Conservation (phyloP, 2,888 invertebrate genomes). For the Osedax fenrisi region DNA sequence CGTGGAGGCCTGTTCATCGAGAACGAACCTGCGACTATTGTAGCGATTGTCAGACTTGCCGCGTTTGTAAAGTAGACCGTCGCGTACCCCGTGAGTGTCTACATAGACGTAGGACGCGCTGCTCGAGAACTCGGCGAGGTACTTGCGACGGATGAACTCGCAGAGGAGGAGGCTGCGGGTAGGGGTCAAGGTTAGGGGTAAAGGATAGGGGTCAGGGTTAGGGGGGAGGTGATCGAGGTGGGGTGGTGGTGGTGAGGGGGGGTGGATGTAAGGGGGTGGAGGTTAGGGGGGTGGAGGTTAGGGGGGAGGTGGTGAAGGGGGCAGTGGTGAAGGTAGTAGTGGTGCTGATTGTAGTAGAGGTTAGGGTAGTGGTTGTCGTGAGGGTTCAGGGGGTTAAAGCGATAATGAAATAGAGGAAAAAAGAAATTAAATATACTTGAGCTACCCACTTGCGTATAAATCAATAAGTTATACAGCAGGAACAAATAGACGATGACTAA, state of each 20-base stretch:
- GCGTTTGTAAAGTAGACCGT: conserved; percentile 74
- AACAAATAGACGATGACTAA: too few species aligned
- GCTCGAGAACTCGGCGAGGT: background rate
- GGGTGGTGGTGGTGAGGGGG: background rate
- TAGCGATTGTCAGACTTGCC: conserved; percentile 76
- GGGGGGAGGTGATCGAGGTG: background rate
- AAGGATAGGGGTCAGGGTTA: background rate
- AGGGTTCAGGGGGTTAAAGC: background rate
- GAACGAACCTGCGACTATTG: conserved; percentile 69
- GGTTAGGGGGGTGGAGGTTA: background rate
- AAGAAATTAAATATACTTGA: too few species aligned
- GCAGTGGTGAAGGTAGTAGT: background rate
- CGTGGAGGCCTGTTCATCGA: conserved; percentile 68
- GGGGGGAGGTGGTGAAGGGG: background rate
- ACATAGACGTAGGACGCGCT: background rate
- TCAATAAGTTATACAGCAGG: too few species aligned
- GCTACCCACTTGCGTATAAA: too few species aligned
- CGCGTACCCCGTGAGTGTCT: conserved; percentile 41
- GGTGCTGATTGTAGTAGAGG: background rate
- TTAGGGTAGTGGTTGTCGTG: background rate
- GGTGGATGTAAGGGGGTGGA: background rate
- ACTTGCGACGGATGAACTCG: background rate
- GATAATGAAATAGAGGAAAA: background rate
- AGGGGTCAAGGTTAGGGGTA: background rate
- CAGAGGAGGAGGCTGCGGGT: background rate